Base-by-base conservation (phyloP, 2,113 vertebrate genomes). In the Indicator indicator region DNA sequence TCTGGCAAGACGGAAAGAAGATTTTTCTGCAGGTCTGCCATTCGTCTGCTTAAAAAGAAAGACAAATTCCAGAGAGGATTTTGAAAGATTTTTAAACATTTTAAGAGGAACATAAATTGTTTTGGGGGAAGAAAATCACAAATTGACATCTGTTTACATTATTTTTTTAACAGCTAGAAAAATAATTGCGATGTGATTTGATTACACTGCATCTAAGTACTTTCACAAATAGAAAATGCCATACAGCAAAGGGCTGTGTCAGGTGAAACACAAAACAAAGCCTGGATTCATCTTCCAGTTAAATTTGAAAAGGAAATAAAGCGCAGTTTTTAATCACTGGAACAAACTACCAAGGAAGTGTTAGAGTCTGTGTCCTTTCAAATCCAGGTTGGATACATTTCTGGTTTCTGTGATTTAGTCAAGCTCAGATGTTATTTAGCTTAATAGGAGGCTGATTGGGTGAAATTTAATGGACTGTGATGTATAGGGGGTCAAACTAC, bases 251-350 rank as follows among this genome's bases (percentile, higher is more conserved):
- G 24, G 42, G 7, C 58, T 78, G 28, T 71, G 65, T 94, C 76
- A 94, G 44, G 33, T 6, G 5, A 68, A 91, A 90, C 54, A 74
- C 81, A 54, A 83, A 92, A 38, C 28, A 23, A 76, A 73, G 28
- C 30, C 86, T 90, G 69, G 58, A 81, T 93, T 71, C 76, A 54
- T 13, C 56, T 90, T 83, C 48, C 50, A 91, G 72, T 9, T 64
- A 93, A 80, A 95, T 88, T 94, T 42, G 81, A 86, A 83, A 52
- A 88, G 86, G 92, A 95, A 96, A 91, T 64, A 88, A 94, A 80
- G 38, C 73, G 86, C 76, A 83, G 68, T 40, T 92, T 94, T 92
- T 92, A 94, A 93, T 44, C 76, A 86, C 64, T 93, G 54, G 83
- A 93, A 71, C 48, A 85, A 92, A 90, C 48, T 95, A 78, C 54